These are phyloP conservation scores for Rhipidura dahli DNA, from an alignment of 2,113 vertebrate genomes.

Conservation along the genomic window DNA sequence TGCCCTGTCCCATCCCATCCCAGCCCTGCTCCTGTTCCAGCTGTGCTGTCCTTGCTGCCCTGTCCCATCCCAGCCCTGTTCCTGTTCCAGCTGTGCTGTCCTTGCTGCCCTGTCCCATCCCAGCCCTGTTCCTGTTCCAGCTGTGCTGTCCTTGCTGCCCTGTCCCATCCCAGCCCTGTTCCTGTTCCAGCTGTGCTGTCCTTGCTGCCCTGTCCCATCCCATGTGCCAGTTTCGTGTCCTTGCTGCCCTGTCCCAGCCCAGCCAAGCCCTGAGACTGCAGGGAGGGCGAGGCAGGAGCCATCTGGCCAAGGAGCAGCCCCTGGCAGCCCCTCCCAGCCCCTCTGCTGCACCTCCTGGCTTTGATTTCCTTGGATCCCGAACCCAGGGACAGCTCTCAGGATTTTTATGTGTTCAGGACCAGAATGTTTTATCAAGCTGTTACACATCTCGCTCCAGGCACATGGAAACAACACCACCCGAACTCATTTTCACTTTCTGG, in stretches of 20 bases:
- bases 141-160: too few species aligned
- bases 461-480: neutral
- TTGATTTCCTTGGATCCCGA: neutral
- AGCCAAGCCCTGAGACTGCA: neutral
- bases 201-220: too few species aligned
- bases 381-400: neutral
- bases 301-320: neutral
- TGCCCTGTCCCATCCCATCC: neutral
- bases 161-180: too few species aligned
- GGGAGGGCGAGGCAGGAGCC: neutral
- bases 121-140: neutral
- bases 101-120: neutral
- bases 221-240: too few species aligned
- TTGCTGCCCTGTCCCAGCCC: neutral
- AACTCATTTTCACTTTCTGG: neutral
- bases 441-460: neutral
- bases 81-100: too few species aligned
- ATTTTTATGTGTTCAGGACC: neutral
- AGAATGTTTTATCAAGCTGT: neutral
- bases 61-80: too few species aligned
- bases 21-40: neutral
- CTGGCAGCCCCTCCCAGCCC: neutral
- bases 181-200: too few species aligned
- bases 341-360: fast-evolving
- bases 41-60: too few species aligned